Evolutionary conservation across 2,113 vertebrate genomes (phyloP), one percentile per base, ranked within the genome.

Genomic region (Rhabdornis inornatus): DNA sequence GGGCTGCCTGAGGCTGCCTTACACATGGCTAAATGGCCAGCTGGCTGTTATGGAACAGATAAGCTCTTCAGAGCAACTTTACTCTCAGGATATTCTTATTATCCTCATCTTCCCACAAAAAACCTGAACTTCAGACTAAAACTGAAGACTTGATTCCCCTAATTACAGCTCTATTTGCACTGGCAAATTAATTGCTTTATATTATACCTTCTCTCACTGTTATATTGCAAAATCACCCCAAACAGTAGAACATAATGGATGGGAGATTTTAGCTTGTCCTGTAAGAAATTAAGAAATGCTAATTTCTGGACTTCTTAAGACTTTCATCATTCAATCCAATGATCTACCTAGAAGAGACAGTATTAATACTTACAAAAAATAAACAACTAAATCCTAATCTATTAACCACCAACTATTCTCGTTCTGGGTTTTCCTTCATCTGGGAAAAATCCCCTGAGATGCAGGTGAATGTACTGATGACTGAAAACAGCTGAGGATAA

Each of bases 1-100:
- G 75, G 87, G 87, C 75, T 95, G 89, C 75, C 94, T 74, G 96
- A 89, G 89, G 75, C 91, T 96, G 93, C 60, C 53, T 91, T 92
- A 61, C 49, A 56, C 66, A 60, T 59, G 83, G 83, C 74, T 92
- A 94, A 96, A 85, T 60, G 86, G 91, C 74, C 90, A 66, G 88
- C 61, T 83, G 64, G 19, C 87, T 50, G 27, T 37, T 70, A 81
- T 3, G 28, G 90, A 64, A 83, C 78, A 86, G 14, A 78, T 19
- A 47, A 74, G 19, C n/a, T 72, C 49, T 13, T n/a, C 31, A 33
- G 42, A 74, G 42, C 25, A 40, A 35, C 35, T 11, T 77, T 52
- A 53, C 37, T 83, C 45, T 61, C 31, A 78, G n/a, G 24, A 44
- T 74, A 40, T 50, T 89, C 33, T 55, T 47, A n/a, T 7, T 42